Base-by-base conservation (phyloP, 2,797 vertebrate species). In the Falco biarmicus region DNA sequence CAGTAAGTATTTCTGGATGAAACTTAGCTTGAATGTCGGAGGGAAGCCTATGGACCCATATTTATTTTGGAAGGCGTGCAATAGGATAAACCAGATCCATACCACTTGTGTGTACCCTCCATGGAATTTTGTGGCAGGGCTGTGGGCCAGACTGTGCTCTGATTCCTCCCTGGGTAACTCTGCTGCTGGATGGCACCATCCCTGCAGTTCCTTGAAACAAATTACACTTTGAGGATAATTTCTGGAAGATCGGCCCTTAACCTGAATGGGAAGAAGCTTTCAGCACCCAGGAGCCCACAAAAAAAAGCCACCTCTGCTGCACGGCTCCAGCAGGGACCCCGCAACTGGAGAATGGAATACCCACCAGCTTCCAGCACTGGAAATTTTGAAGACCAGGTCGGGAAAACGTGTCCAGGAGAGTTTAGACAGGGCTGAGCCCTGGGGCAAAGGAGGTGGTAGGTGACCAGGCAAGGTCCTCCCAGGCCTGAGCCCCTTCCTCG, bases 291-390 rank as follows among this genome's bases (percentile, higher is more conserved):
- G 32, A 77, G 19, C 43, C 50, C 13, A 1, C 8, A 47, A 22
- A 59, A 71, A 71, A 81, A 79, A 39, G 14, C 22, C 50, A 41
- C 1, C 17, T 63, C 51, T 28, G 32, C 16, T 47, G 43, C 17
- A 8, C 19, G 47, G 64, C 39, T 79, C 60, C 34, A 77, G 75
- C 51, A 77, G 34, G 1, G 43, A 74, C 34, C 34, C 47, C 34
- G 14, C 32, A 31, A 12, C 14, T 1, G 15, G 21, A 37, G 25
- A 10, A 9, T 2, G 3, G 3, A 1, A 6, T 70, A 25, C 48
- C 50, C 53, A n/a, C 14, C 0, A 0, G 18, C 28, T 73, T n/a
- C 71, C 18, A 51, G 6, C 4, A 0, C 34, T 13, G 59, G 66
- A 57, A 57, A 21, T 87, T 83, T 43, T 66, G 71, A 80, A 74